Base-by-base conservation (phyloP, 2,888 invertebrate genomes). In the Cyclophora punctaria region DNA sequence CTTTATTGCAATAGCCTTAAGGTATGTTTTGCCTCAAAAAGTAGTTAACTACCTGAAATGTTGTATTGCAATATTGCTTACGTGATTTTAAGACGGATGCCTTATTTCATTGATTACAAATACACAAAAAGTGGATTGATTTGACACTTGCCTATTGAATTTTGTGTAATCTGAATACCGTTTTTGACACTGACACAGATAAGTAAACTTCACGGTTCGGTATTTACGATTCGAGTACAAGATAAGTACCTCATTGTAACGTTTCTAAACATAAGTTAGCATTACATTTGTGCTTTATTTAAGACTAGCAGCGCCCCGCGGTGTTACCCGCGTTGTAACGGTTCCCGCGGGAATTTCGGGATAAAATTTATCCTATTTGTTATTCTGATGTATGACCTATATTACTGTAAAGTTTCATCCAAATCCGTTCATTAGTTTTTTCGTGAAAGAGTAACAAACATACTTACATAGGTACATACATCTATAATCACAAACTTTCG, bases 61-160 rank as follows among this genome's bases (percentile, higher is more conserved):
- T 4, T 4, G 42, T 42, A 7, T 42, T 42, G 42, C n/a, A 40
- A 40, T 37, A 37, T 1, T 37, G 37, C 37, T 37, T 37, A 37
- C 37, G 37, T 37, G 37, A 37, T 37, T 37, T 37, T 37, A 4
- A 5, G 37, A 37, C 37, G 37, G 37, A 37, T 37, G 42, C 6
- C 4, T 42, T 42, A 7, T 37, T 44, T 44, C 44, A 44, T 44
- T 44, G 44, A 44, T 44, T 44, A 7, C 20, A 5, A 33, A 33
- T 34, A 33, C 44, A 70, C 64, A 76, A 75, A 75, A 75, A 73
- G 55, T 53, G 62, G 65, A 71, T 74, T 66, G 71, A 63, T 68
- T 67, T 73, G 66, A 72, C 73, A 71, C 56, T 64, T 62, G 59
- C 59, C 56, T 56, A 56, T 52, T 54, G 50, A 54, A 41, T 37